A percentile compares a stretch with the other conserved stretches of the same genome.
Evolutionary conservation across 2,797 vertebrate species (phyloP).

Genomic region (Pangasius sanitwongsei): DNA sequence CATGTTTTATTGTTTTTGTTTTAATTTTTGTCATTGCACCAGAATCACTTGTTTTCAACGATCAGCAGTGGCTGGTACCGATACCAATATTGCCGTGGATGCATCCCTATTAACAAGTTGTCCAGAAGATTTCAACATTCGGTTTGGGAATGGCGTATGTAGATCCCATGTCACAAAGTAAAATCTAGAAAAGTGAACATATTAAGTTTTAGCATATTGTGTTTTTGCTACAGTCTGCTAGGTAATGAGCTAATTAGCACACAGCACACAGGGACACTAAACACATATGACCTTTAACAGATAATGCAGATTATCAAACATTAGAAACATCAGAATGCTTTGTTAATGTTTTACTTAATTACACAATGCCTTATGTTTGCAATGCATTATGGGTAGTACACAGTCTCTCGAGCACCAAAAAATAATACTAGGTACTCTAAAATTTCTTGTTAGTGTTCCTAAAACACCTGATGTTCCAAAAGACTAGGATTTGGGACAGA

Average conservation of each 20-base stretch:
- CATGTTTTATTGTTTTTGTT: too few relatives aligned
- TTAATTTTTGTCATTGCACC: too few relatives aligned
- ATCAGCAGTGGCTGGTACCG: not conserved
- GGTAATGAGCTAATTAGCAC: constrained; percentile 14
- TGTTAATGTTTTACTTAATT: not conserved
- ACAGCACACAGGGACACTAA: not conserved
- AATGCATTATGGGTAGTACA: constrained; percentile 9
- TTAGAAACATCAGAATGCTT: not conserved
- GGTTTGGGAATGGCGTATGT: not conserved
- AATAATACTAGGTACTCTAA: not conserved
- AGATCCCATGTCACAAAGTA: not conserved
- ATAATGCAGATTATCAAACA: not conserved
- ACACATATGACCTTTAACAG: not conserved
- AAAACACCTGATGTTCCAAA: not conserved
- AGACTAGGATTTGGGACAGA: constrained; percentile 9
- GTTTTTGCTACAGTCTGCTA: not conserved
- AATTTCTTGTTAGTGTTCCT: not conserved
- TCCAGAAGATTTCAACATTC: not conserved
- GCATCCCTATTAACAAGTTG: not conserved
- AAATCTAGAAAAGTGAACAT: too few relatives aligned
- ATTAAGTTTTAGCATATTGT: not conserved
- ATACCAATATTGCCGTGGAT: not conserved
- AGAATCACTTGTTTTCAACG: not conserved
- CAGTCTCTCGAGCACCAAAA: not conserved
- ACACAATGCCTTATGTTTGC: not conserved